Evolutionary conservation across 2,113 vertebrate genomes (phyloP).

Genomic region (Prochilodus magdalenae): DNA sequence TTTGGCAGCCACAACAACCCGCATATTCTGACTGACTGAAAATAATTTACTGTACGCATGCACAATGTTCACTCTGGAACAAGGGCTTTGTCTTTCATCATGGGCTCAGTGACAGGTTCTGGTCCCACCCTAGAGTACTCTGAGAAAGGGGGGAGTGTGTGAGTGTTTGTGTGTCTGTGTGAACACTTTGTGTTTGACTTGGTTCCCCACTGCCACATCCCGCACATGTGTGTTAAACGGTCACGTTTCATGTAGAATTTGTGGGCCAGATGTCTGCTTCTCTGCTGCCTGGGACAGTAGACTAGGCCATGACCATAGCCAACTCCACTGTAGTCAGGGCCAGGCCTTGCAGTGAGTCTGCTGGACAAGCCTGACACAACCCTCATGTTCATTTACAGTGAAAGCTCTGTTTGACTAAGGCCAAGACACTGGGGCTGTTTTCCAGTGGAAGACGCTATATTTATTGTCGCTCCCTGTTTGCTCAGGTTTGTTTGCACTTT

Average conservation of each 20-base stretch:
- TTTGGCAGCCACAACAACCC: neutral
- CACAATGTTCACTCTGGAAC: neutral
- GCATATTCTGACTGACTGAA: neutral
- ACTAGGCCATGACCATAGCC: neutral
- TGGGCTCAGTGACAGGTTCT: neutral
- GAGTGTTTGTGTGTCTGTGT: neutral
- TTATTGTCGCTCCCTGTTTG: neutral
- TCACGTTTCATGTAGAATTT: constrained; percentile 22
- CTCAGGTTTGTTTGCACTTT: neutral
- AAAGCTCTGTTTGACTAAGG: neutral
- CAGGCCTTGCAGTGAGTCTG: neutral
- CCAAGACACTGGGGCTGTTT: neutral
- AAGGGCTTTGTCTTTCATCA: constrained; percentile 6
- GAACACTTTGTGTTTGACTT: constrained; percentile 44
- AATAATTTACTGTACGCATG: neutral
- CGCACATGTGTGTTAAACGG: constrained; percentile 38
- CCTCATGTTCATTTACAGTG: neutral
- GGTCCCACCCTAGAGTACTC: neutral
- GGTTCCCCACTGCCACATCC: constrained; percentile 49
- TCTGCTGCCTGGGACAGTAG: neutral
- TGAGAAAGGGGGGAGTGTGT: neutral
- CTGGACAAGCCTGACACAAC: neutral
- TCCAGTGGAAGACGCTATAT: neutral
- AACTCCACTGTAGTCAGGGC: neutral
- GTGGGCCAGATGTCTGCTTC: constrained; percentile 51